phyloP scores from a whole-genome alignment of 1,140 invertebrate genomes.

The Lerema accius region DNA sequence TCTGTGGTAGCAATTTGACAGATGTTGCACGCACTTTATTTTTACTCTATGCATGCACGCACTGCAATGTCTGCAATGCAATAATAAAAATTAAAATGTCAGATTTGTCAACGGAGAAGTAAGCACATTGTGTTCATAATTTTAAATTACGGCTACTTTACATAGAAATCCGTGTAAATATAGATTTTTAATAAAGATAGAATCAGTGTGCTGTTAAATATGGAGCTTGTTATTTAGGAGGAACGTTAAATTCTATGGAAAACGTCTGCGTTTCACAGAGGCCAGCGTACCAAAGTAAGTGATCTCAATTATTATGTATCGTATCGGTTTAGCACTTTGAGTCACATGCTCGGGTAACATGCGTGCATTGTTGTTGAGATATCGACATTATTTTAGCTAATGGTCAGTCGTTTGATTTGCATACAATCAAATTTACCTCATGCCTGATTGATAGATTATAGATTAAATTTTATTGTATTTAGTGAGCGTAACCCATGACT shows the following conservation, averaged over 20 bases:
- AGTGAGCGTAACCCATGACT: constrained; percentile 34
- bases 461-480: constrained; percentile 37
- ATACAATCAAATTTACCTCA: constrained; percentile 67
- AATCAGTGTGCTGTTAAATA: constrained; percentile 39
- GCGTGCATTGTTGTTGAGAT: constrained; percentile 53
- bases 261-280: constrained; percentile 54
- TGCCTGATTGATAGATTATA: constrained; percentile 51
- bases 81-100: constrained; percentile 45
- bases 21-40: background rate
- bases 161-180: constrained; percentile 35
- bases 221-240: constrained; percentile 56
- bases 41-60: background rate
- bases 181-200: constrained; percentile 32
- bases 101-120: constrained; percentile 62
- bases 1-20: constrained; percentile 1
- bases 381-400: constrained; percentile 68
- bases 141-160: constrained; percentile 42
- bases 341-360: constrained; percentile 48
- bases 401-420: constrained; percentile 69
- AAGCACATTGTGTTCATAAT: constrained; percentile 65
- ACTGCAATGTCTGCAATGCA: constrained; percentile 7
- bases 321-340: constrained; percentile 46
- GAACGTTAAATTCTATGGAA: constrained; percentile 66
- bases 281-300: constrained; percentile 59
- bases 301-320: constrained; percentile 49